Percentiles rank a stretch among this genome's conserved stretches.
Evolutionary conservation across 2,888 invertebrate species (phyloP).

Genomic region (Gnatocerus cornutus): DNA sequence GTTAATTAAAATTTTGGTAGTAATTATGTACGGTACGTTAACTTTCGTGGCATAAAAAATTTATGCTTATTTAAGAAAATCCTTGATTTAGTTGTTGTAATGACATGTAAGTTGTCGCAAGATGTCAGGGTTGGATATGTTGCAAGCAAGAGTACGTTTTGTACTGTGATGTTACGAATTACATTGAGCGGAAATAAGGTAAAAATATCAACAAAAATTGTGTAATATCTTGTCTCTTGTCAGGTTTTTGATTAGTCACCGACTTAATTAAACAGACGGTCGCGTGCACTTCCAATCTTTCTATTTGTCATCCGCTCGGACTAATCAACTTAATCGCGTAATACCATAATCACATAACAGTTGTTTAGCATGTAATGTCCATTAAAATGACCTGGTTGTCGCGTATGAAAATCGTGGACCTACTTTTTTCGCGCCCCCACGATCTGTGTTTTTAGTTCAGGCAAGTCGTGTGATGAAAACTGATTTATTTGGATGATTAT

Average conservation of each 20-base stretch:
- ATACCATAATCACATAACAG: slow-evolving; percentile 31
- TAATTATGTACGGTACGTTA: slow-evolving; percentile 40
- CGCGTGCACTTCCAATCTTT: slow-evolving; percentile 20
- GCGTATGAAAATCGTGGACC: slow-evolving; percentile 11
- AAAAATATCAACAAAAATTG: too few species aligned
- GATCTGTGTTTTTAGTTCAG: slow-evolving; percentile 2
- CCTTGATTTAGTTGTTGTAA: slow-evolving; percentile 27
- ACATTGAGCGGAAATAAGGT: not conserved
- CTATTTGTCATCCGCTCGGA: slow-evolving; percentile 8
- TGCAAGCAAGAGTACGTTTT: not conserved
- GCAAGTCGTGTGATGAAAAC: not conserved
- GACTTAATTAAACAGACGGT: slow-evolving; percentile 18
- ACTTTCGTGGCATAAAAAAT: slow-evolving; percentile 29
- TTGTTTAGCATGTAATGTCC: slow-evolving; percentile 25
- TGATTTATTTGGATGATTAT: slow-evolving; percentile 1
- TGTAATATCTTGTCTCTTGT: not conserved
- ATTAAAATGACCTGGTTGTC: slow-evolving; percentile 27
- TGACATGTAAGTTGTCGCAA: slow-evolving; percentile 23
- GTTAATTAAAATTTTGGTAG: slow-evolving; percentile 32
- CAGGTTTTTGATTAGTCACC: not conserved
- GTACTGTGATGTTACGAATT: not conserved
- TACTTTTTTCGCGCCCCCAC: slow-evolving; percentile 13
- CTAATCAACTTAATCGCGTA: slow-evolving; percentile 1
- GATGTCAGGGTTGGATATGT: slow-evolving; percentile 7
- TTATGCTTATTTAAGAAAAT: slow-evolving; percentile 20